Percentiles rank a stretch among this genome's conserved stretches.
These are phyloP conservation scores for Caranx ignobilis DNA, from an alignment of 2,113 vertebrate species.

Conservation along the genomic window DNA sequence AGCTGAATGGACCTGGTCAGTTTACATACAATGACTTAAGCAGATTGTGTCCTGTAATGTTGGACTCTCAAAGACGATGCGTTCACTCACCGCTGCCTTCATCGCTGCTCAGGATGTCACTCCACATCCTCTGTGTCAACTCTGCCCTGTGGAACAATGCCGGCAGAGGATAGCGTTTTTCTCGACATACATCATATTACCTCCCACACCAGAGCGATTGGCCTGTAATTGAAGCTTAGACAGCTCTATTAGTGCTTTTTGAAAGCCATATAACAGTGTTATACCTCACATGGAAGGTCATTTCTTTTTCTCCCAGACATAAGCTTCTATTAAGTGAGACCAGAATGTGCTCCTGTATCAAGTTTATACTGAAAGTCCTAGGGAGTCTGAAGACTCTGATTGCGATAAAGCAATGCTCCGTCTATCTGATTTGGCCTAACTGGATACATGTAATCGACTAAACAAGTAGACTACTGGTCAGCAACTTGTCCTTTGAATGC, in stretches of 20 bases:
- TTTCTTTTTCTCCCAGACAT: conserved; percentile 23
- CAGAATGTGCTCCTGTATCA: conserved; percentile 21
- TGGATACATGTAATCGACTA: neutral
- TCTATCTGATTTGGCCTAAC: neutral
- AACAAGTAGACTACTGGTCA: neutral
- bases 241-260: conserved; percentile 57
- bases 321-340: conserved; percentile 31
- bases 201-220: conserved; percentile 66
- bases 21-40: conserved; percentile 38
- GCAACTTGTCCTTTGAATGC: neutral
- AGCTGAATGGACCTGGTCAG: conserved; percentile 37
- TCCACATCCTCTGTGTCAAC: conserved; percentile 38
- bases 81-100: conserved; percentile 26
- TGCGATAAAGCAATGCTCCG: neutral
- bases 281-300: conserved; percentile 41
- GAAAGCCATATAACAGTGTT: conserved; percentile 52
- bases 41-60: neutral
- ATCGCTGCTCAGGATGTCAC: conserved; percentile 27
- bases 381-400: conserved; percentile 1
- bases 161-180: conserved; percentile 42
- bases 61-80: conserved; percentile 57
- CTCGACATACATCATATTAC: conserved; percentile 60
- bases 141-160: conserved; percentile 47
- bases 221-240: conserved; percentile 72
- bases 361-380: conserved; percentile 18